A percentile compares a stretch with the other conserved stretches of the same genome.
phyloP scores from a whole-genome alignment of 2,888 invertebrate genomes.

The Phortica magna region DNA sequence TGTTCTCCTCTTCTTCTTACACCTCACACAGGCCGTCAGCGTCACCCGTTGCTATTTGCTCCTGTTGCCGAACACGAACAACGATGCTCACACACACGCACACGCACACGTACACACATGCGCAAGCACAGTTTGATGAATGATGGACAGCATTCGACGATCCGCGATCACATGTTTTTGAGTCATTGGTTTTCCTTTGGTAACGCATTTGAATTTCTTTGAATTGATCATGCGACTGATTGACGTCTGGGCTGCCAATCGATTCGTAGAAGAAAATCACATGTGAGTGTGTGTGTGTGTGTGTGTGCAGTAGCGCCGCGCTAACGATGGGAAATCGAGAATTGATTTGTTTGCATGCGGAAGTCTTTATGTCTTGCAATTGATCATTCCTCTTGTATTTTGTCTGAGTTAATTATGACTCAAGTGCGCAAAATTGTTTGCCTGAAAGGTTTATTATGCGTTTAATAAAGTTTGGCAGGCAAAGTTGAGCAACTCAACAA shows the following conservation, averaged over 20 bases:
- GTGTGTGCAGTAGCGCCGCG: constrained; percentile 1
- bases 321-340: not conserved
- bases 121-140: constrained; percentile 58
- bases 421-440: not conserved
- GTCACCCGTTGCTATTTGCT: constrained; percentile 32
- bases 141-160: constrained; percentile 58
- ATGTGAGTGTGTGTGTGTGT: not conserved
- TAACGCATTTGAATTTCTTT: constrained; percentile 59
- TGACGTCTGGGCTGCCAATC: constrained; percentile 37
- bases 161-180: constrained; percentile 37
- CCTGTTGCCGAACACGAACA: constrained; percentile 20
- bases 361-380: not conserved
- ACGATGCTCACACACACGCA: no score
- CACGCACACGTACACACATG: not conserved
- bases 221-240: constrained; percentile 46
- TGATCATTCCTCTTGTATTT: not conserved
- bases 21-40: constrained; percentile 35
- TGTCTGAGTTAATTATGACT: no score
- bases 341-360: constrained; percentile 1
- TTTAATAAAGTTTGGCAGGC: not conserved
- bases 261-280: not conserved
- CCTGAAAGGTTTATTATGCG: not conserved
- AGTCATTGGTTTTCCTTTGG: constrained; percentile 26
- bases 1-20: not conserved
- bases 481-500: not conserved